phyloP scores from a whole-genome alignment of 2,797 vertebrate genomes.

The Pyrocephalus nanus region DNA sequence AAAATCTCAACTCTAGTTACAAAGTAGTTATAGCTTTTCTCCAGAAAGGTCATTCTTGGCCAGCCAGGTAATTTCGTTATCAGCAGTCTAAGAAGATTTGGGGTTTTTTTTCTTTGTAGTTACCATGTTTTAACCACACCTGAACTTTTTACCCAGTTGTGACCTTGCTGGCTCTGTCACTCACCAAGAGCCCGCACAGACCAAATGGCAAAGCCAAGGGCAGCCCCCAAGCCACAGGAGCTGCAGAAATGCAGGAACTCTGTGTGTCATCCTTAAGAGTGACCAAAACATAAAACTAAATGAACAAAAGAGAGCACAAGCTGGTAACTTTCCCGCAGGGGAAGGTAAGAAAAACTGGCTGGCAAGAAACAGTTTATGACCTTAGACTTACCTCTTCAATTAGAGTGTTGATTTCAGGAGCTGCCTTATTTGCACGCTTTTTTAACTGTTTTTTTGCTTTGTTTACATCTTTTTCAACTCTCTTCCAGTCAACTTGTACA shows the following conservation, averaged over 20 bases:
- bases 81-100: not conserved
- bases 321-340: not conserved
- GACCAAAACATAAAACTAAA: not conserved
- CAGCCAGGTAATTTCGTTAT: not conserved
- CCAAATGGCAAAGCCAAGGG: not conserved
- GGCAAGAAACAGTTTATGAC: not conserved
- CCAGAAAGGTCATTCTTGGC: not conserved
- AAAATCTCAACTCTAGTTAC: not conserved
- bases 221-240: not conserved
- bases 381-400: conserved; percentile 88
- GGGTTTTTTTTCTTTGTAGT: not conserved
- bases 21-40: not conserved
- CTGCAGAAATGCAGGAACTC: not conserved
- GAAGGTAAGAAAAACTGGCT: not conserved
- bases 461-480: conserved; percentile 97
- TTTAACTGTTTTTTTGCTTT: conserved; percentile 96
- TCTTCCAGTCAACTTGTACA: conserved; percentile 96
- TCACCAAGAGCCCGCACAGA: not conserved
- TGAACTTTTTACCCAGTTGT: not conserved
- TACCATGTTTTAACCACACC: not conserved
- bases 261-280: not conserved
- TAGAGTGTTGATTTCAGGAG: conserved; percentile 90
- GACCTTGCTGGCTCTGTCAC: not conserved
- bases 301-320: not conserved
- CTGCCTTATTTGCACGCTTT: conserved; percentile 89